A percentile compares a stretch with the other conserved stretches of the same genome.
Conservation (phyloP, 2,888 invertebrate species). For the Callimorpha dominula region DNA sequence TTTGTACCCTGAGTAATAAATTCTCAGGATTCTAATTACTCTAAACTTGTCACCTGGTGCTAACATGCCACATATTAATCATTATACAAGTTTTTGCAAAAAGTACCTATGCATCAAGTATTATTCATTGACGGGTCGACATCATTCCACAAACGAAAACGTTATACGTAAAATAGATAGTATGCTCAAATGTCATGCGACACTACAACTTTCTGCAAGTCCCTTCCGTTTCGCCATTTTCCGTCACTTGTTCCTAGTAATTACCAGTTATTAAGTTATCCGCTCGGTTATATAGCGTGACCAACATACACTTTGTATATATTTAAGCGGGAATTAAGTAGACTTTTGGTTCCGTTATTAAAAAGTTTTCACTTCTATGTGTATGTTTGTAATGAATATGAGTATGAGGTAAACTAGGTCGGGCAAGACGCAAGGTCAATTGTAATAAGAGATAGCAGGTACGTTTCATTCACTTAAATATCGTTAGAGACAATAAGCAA, state of each 20-base stretch:
- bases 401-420: neutral
- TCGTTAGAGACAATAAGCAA: neutral
- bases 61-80: neutral
- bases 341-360: conserved; percentile 58
- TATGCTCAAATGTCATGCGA: neutral
- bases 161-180: neutral
- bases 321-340: conserved; percentile 53
- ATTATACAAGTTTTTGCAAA: neutral
- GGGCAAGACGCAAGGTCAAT: neutral
- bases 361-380: conserved; percentile 45
- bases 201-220: neutral
- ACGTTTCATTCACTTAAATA: neutral
- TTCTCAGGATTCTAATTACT: neutral
- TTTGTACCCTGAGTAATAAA: neutral
- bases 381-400: neutral
- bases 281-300: conserved; percentile 50
- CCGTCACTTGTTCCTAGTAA: conserved; percentile 69
- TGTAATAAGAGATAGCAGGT: neutral
- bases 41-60: neutral
- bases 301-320: conserved; percentile 46
- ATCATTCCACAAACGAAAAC: neutral
- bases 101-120: neutral
- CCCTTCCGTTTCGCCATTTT: conserved; percentile 64
- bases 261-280: conserved; percentile 63
- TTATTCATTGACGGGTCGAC: neutral